A percentile compares a stretch with the other conserved stretches of the same genome.
phyloP scores from a whole-genome alignment of 2,113 vertebrate species.

The Octodon degus region DNA sequence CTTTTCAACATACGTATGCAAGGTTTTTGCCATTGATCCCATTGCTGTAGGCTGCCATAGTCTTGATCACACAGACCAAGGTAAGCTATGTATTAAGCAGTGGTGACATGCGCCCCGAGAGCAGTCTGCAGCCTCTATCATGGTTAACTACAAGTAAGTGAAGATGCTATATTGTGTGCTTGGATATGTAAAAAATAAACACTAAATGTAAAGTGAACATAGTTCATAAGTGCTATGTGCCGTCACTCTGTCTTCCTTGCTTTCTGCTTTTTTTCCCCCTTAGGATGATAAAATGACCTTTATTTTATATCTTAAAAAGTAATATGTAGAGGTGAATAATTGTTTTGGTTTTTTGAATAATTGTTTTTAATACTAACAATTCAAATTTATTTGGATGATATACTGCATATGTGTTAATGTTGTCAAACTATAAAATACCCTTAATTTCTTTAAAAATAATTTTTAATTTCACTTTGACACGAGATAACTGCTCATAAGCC shows the following conservation, averaged over 20 bases:
- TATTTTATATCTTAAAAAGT: background rate
- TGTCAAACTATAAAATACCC: slow-evolving; percentile 4
- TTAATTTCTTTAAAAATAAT: background rate
- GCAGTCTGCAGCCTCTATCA: background rate
- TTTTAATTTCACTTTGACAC: background rate
- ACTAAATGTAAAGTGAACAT: background rate
- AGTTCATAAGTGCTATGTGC: background rate
- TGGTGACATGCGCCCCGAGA: background rate
- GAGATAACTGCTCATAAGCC: background rate
- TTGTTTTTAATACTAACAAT: background rate
- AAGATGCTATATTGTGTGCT: background rate
- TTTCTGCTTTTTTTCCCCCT: background rate
- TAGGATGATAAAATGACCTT: background rate
- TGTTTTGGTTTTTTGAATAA: background rate
- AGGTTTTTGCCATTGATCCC: background rate
- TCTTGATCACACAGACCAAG: background rate
- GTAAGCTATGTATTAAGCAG: background rate
- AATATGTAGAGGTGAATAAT: background rate
- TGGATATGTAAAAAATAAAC: background rate
- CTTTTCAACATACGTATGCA: background rate
- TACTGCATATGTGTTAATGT: background rate
- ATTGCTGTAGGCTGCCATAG: background rate
- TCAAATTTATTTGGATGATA: background rate
- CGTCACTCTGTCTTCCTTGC: background rate
- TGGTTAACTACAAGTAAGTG: background rate